Conservation (phyloP, 2,797 vertebrate genomes). For the Megalops cyprinoides region DNA sequence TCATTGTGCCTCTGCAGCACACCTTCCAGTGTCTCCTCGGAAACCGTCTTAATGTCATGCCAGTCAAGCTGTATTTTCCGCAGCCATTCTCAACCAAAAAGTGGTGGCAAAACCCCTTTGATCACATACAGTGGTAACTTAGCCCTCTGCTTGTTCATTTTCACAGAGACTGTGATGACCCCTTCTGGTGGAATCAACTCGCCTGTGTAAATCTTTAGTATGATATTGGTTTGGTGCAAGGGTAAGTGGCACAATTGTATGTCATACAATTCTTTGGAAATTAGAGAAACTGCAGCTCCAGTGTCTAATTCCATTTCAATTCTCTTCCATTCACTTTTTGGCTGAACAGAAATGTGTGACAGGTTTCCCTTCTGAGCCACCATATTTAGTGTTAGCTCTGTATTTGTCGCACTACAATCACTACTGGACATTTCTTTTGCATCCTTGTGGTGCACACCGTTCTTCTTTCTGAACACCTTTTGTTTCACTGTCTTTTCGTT, state of each 20-base stretch:
- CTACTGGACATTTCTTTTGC: slow-evolving; percentile 4
- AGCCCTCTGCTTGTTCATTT: slow-evolving; percentile 27
- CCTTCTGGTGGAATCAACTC: slow-evolving; percentile 17
- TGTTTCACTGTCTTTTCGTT: not conserved
- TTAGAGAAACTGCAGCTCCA: slow-evolving; percentile 7
- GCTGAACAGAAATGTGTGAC: slow-evolving; percentile 21
- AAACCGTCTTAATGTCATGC: slow-evolving; percentile 14
- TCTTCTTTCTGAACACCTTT: not conserved
- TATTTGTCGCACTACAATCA: too few relatives aligned
- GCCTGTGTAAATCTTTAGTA: slow-evolving; percentile 32
- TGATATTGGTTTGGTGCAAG: not conserved
- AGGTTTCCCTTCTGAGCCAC: slow-evolving; percentile 5
- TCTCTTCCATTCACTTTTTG: slow-evolving; percentile 19
- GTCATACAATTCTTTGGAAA: slow-evolving; percentile 19
- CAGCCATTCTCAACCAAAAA: slow-evolving; percentile 32
- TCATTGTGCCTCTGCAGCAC: slow-evolving; percentile 1
- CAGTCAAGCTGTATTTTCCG: slow-evolving; percentile 26
- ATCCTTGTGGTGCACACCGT: slow-evolving; percentile 12
- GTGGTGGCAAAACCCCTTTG: slow-evolving; percentile 7
- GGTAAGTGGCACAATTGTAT: not conserved
- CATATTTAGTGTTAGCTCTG: slow-evolving; percentile 11
- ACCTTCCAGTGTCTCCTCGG: not conserved
- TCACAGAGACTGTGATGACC: slow-evolving; percentile 14
- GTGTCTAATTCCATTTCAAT: slow-evolving; percentile 34
- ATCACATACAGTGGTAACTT: slow-evolving; percentile 30